These are phyloP conservation scores for Platysternon megacephalum DNA, from an alignment of 2,113 vertebrate species.

Conservation along the genomic window DNA sequence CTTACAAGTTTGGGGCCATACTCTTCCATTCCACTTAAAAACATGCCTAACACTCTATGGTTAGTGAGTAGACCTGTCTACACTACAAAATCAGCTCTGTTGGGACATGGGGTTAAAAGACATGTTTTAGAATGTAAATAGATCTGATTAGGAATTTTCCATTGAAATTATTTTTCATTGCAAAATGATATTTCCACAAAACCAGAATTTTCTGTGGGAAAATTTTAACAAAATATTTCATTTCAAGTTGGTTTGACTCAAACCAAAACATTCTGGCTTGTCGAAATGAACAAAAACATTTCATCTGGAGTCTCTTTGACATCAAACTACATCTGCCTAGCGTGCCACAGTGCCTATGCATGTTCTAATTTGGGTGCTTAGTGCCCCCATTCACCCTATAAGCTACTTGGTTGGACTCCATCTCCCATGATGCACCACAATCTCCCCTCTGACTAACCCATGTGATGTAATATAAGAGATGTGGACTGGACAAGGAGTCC, in stretches of 20 bases:
- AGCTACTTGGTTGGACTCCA: neutral
- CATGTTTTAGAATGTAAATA: too few species aligned
- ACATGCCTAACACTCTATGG: neutral
- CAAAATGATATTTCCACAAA: neutral
- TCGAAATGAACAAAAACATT: slow-evolving; percentile 37
- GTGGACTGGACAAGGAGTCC: neutral
- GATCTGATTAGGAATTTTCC: too few species aligned
- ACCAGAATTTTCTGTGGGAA: neutral
- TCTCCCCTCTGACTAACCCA: neutral
- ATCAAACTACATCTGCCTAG: slow-evolving; percentile 54
- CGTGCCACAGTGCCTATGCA: neutral
- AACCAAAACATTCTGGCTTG: slow-evolving; percentile 50
- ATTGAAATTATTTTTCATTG: too few species aligned
- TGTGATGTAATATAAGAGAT: neutral
- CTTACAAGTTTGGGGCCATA: neutral
- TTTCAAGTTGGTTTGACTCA: slow-evolving; percentile 9
- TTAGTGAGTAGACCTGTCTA: neutral
- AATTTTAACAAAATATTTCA: slow-evolving; percentile 31
- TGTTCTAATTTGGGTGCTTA: slow-evolving; percentile 43
- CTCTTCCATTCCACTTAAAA: neutral
- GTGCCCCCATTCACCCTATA: neutral
- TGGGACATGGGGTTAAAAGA: neutral
- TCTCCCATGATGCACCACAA: neutral
- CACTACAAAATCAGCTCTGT: neutral
- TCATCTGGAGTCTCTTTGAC: slow-evolving; percentile 43